Conservation (phyloP, 2,113 vertebrate species). For the Megalops atlanticus region DNA sequence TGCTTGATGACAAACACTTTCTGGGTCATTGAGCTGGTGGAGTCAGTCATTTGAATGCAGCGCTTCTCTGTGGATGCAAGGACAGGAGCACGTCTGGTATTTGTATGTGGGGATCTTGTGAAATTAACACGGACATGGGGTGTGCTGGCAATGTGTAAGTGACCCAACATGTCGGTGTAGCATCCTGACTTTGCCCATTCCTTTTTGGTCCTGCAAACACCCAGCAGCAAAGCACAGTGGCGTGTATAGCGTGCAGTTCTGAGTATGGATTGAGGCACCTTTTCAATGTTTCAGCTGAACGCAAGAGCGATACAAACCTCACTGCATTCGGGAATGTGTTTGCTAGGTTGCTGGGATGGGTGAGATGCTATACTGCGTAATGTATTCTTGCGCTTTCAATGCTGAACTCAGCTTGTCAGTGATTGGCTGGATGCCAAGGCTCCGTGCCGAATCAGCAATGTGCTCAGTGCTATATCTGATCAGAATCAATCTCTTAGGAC, state of each 20-base stretch:
- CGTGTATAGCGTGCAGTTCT: not conserved
- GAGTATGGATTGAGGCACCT: not conserved
- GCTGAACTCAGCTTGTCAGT: conserved; percentile 48
- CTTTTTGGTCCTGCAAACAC: too few species aligned
- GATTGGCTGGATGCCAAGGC: conserved; percentile 39
- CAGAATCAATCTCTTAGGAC: conserved; percentile 33
- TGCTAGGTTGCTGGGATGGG: conserved; percentile 27
- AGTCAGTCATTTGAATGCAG: conserved; percentile 20
- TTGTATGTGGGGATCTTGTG: not conserved
- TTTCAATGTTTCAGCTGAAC: not conserved
- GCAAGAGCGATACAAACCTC: not conserved
- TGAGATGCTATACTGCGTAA: conserved; percentile 26
- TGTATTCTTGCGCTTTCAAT: conserved; percentile 28
- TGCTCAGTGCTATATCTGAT: conserved; percentile 41
- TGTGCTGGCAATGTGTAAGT: conserved; percentile 5
- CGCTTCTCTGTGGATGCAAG: not conserved
- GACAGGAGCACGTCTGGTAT: not conserved
- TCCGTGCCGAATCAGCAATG: conserved; percentile 32
- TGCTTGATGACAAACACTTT: conserved; percentile 57
- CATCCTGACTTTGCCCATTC: not conserved
- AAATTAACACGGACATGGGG: conserved; percentile 9
- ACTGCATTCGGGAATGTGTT: too few species aligned
- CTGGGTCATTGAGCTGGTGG: conserved; percentile 36
- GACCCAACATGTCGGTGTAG: not conserved
- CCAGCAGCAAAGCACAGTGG: too few species aligned